Evolutionary conservation across 2,888 invertebrate genomes (phyloP).

Genomic region (Polietes domitor): DNA sequence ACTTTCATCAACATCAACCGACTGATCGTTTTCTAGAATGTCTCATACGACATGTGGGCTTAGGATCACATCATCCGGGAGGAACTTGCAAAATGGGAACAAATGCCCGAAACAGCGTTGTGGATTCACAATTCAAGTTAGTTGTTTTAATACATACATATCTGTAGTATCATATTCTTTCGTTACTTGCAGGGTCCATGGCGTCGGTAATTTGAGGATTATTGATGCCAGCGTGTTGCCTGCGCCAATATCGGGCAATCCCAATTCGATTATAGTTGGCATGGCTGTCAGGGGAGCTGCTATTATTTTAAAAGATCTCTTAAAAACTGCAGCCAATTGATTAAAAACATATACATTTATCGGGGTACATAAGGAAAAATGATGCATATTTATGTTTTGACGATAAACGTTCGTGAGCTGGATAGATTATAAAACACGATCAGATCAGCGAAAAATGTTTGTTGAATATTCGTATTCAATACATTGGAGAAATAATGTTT

Average conservation of each 20-base stretch:
- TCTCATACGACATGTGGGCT: conserved; percentile 84
- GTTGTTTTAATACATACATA: not conserved
- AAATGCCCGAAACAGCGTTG: conserved; percentile 82
- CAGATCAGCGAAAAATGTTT: too few species aligned
- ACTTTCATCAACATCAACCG: conserved; percentile 75
- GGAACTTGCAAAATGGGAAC: conserved; percentile 89
- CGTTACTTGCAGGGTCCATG: conserved; percentile 82
- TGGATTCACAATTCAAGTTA: conserved; percentile 86
- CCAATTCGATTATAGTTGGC: conserved; percentile 86
- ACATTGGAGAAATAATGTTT: too few species aligned
- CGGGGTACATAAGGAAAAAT: too few species aligned
- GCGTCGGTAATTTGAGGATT: conserved; percentile 85
- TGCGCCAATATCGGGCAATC: conserved; percentile 88
- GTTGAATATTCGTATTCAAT: too few species aligned
- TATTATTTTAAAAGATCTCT: conserved; percentile 82
- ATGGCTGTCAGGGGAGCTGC: conserved; percentile 86
- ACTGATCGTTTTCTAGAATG: conserved; percentile 85
- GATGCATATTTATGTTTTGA: too few species aligned
- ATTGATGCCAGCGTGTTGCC: conserved; percentile 92
- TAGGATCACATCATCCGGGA: conserved; percentile 90
- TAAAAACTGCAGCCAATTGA: conserved; percentile 33
- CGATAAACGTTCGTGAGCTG: too few species aligned
- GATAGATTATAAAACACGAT: too few species aligned
- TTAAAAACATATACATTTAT: not conserved
- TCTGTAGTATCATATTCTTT: not conserved